These are phyloP conservation scores for Molossus molossus DNA, from an alignment of 2,797 vertebrate species.

Conservation along the genomic window DNA sequence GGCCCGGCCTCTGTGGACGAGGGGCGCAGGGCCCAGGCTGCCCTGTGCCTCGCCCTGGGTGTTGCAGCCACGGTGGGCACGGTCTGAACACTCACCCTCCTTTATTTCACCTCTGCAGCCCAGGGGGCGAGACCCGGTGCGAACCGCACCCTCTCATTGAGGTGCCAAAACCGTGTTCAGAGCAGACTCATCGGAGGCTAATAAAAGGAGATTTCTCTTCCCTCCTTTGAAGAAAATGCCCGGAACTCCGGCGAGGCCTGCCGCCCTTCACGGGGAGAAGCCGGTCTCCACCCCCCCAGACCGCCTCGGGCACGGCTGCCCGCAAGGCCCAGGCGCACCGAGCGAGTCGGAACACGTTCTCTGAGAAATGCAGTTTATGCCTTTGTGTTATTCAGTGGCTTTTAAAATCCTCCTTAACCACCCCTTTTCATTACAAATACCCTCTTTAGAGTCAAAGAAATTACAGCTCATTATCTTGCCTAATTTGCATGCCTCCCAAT, in stretches of 20 bases:
- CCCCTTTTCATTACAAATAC: conserved; percentile 37
- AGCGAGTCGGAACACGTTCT: no score
- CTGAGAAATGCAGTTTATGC: background rate
- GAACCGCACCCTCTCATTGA: accelerated
- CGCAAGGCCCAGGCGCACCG: background rate
- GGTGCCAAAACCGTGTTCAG: accelerated
- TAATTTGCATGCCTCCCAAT: conserved; percentile 73
- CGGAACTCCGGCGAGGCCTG: background rate
- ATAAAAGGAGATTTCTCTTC: background rate
- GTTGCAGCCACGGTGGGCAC: accelerated
- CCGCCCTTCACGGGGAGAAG: background rate
- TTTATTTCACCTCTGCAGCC: accelerated
- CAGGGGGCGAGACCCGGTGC: no score
- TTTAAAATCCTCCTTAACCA: background rate
- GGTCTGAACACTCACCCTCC: accelerated
- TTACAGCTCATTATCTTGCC: conserved; percentile 61
- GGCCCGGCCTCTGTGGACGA: accelerated
- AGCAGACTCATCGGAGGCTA: background rate
- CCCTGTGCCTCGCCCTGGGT: no score
- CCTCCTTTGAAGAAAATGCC: background rate
- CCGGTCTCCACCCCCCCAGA: accelerated
- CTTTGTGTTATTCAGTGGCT: background rate
- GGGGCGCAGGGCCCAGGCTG: no score
- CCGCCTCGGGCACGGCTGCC: accelerated
- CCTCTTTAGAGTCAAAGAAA: conserved; percentile 68